Percentiles rank a stretch among this genome's conserved stretches.
These are phyloP conservation scores for Oncorhynchus keta DNA, from an alignment of 2,113 vertebrate species.

Conservation along the genomic window DNA sequence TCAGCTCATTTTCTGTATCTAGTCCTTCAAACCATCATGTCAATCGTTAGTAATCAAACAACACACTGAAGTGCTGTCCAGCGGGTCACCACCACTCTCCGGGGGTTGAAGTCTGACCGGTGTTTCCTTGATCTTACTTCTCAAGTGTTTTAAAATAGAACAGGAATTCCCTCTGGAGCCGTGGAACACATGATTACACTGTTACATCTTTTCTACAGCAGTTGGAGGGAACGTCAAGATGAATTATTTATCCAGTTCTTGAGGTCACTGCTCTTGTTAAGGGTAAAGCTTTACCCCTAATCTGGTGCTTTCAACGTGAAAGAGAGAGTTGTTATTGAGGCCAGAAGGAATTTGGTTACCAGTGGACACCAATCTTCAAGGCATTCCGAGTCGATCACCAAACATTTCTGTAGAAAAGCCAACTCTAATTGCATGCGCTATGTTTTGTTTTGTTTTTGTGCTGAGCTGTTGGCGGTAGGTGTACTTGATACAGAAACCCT, in stretches of 20 bases:
- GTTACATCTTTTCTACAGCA: slow-evolving; percentile 2
- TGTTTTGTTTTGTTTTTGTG: too few relatives aligned
- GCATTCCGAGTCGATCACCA: background rate
- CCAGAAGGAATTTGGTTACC: background rate
- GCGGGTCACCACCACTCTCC: background rate
- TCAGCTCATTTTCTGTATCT: background rate
- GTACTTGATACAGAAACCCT: too few relatives aligned
- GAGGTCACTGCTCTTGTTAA: background rate
- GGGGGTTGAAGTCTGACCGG: background rate
- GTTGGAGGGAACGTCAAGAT: slow-evolving; percentile 7
- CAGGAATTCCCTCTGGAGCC: background rate
- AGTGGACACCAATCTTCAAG: too few relatives aligned
- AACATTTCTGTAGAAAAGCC: too few relatives aligned
- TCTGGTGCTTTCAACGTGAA: background rate
- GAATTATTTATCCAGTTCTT: slow-evolving; percentile 36
- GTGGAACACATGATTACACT: background rate
- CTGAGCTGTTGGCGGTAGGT: too few relatives aligned
- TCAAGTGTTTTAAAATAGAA: background rate
- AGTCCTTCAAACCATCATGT: background rate
- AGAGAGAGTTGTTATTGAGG: background rate
- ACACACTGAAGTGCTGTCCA: background rate
- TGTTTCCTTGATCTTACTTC: background rate
- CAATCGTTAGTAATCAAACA: background rate
- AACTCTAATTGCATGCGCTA: too few relatives aligned
- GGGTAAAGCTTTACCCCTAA: background rate